Percentiles rank a stretch among this genome's conserved stretches.
phyloP scores from a whole-genome alignment of 2,797 vertebrate species.

The Diceros bicornis region DNA sequence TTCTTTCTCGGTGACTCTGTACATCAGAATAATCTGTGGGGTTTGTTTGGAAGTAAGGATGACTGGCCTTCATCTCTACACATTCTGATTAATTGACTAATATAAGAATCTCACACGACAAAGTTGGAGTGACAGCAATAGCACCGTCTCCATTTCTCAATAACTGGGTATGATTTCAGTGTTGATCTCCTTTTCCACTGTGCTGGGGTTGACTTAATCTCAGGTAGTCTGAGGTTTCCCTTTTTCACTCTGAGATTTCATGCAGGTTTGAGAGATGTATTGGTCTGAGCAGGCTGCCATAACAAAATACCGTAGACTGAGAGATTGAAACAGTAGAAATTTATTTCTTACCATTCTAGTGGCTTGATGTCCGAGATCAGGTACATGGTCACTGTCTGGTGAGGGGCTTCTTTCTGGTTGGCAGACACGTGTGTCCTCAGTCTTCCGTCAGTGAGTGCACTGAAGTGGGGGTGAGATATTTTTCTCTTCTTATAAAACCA shows the following conservation, averaged over 20 bases:
- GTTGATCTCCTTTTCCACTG: not conserved
- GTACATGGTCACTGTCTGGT: not conserved
- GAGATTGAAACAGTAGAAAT: not conserved
- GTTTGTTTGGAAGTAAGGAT: not conserved
- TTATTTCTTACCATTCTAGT: not conserved
- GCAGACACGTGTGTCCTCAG: not conserved
- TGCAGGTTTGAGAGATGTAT: not conserved
- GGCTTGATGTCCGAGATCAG: not conserved
- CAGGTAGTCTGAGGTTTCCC: not conserved
- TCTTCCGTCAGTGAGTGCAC: not conserved
- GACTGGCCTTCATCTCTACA: not conserved
- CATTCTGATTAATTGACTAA: not conserved
- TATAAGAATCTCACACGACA: not conserved
- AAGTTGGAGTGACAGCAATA: not conserved
- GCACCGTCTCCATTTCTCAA: not conserved
- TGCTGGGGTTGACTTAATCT: not conserved
- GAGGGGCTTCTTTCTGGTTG: not conserved
- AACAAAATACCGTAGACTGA: not conserved
- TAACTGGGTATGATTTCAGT: not conserved
- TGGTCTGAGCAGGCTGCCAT: not conserved
- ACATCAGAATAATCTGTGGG: not conserved
- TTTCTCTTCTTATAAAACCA: not conserved
- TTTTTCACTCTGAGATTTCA: not conserved
- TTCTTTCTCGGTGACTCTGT: not conserved
- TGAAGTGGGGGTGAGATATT: too few species aligned